Evolutionary conservation across 2,113 vertebrate species (phyloP).

Genomic region (Stercorarius parasiticus): DNA sequence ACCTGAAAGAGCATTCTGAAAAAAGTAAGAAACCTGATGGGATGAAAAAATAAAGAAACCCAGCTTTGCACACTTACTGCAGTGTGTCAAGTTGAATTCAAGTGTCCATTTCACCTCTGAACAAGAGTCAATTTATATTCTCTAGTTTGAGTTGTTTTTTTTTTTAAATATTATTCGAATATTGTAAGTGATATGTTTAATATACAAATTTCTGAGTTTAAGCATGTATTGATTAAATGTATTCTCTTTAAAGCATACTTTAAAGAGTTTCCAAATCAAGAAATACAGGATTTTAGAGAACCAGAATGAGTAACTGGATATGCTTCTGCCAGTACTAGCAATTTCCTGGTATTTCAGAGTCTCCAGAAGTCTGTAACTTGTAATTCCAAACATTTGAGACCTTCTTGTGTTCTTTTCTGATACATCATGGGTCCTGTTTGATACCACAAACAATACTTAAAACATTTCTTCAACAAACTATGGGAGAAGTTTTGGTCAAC

Average conservation of each 20-base stretch:
- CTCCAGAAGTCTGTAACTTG: neutral
- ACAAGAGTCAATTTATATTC: neutral
- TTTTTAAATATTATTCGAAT: neutral
- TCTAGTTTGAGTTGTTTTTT: neutral
- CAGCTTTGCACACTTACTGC: neutral
- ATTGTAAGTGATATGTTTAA: neutral
- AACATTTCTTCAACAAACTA: neutral
- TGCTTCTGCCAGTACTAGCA: neutral
- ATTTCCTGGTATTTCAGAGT: neutral
- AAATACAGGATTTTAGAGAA: neutral
- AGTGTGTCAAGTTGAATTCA: neutral
- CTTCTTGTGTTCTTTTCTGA: neutral
- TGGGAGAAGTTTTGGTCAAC: neutral
- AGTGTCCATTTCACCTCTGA: neutral
- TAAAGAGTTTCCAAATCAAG: neutral
- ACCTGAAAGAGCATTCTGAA: neutral
- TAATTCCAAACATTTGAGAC: neutral
- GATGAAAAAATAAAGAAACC: neutral
- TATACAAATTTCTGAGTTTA: neutral
- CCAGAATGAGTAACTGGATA: neutral
- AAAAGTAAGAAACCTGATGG: neutral
- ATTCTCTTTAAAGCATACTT: neutral
- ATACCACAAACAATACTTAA: neutral
- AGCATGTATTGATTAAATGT: neutral
- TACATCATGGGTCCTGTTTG: neutral